Evolutionary conservation across 2,797 vertebrate genomes (phyloP).

Genomic region (Sebastes vulpes): DNA sequence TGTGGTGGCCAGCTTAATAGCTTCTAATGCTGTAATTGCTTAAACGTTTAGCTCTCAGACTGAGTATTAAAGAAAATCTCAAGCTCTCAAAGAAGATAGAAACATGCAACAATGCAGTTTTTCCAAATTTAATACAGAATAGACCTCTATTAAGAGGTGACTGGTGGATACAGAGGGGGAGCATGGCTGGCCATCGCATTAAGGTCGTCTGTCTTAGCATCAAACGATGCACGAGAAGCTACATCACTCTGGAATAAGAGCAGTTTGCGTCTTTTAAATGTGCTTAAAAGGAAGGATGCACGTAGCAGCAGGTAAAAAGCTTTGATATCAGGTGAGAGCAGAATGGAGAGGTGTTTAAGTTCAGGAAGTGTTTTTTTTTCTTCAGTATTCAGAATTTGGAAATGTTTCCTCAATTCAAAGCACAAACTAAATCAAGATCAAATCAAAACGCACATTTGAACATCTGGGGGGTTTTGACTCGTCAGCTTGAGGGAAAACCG

Average conservation of each 20-base stretch:
- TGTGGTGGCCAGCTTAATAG: slow-evolving; percentile 7
- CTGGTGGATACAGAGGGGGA: slow-evolving; percentile 2
- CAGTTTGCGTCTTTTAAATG: neutral
- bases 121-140: neutral
- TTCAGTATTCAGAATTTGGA: slow-evolving; percentile 9
- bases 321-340: neutral
- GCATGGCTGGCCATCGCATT: neutral
- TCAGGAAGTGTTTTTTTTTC: neutral
- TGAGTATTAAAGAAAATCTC: neutral
- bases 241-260: neutral
- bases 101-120: neutral
- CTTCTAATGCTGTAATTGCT: neutral
- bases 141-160: neutral
- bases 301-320: neutral
- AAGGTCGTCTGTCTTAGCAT: neutral
- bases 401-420: slow-evolving; percentile 32
- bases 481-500: neutral
- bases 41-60: neutral
- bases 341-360: neutral
- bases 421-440: slow-evolving; percentile 48
- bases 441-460: neutral
- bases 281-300: neutral
- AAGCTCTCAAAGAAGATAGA: neutral
- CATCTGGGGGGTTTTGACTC: neutral
- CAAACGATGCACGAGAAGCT: neutral